Base-by-base conservation (phyloP, 1,140 invertebrate species). In the Drosophila kepulauana region DNA sequence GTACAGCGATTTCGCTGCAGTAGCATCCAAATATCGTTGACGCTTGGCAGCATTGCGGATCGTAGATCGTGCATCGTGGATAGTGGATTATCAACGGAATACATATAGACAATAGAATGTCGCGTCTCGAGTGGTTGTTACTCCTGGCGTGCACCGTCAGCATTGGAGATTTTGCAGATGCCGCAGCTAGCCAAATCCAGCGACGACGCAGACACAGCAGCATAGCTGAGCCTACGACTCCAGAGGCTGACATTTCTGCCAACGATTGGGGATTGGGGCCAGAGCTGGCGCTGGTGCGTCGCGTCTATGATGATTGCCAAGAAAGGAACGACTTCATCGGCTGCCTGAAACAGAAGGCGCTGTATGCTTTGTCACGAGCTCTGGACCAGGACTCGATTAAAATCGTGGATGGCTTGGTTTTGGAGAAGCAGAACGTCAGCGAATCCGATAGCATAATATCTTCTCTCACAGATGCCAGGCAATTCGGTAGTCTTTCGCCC, bases 281-380 rank as follows among this genome's bases (percentile, higher is more conserved):
- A 2, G 84, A 87, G 52, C 45, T 87, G 66, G 70, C 77, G 2
- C 48, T 87, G n/a, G 84, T 80, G 48, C 93, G 94, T 68, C 94
- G 94, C 82, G 93, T 95, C 54, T 95, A 94, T 73, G 94, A 94
- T 59, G 94, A 94, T 77, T 95, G 94, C 91, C 94, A 94, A 91
- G 92, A 93, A 41, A 94, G 94, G 58, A 93, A 93, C 78, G 94
- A 94, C 79, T 93, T 95, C 75, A 93, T 94, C 33, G 92, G 92
- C 64, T 95, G 94, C 78, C 91, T 95, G 6, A 95, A 95, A 79
- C 93, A 94, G 41, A 94, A 94, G 81, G 94, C 94, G 15, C 82
- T 94, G 20, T 93, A 91, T 63, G 94, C 94, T 0, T 79, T 95
- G 7, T 92, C 92, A 25, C 93, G 94, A 48, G 94, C 94, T 48